Base-by-base conservation (phyloP, 2,797 vertebrate genomes). In the Nannoperca australis region DNA sequence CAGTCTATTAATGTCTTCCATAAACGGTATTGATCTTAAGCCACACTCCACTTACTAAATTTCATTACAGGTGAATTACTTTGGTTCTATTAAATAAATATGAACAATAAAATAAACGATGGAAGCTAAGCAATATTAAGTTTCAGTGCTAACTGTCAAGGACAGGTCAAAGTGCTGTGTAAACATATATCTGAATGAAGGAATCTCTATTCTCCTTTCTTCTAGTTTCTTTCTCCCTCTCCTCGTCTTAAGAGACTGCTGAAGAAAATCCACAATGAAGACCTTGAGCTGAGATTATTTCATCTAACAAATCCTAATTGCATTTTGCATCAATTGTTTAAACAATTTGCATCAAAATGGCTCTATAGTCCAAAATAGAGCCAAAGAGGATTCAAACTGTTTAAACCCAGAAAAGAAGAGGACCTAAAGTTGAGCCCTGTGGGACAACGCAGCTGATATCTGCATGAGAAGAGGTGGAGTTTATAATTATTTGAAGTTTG, bases 11-110 rank as follows among this genome's bases (percentile, higher is more conserved):
- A 83, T 67, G 64, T 74, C 45, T 83, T 75, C 77, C 82, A 85
- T 89, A 73, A 86, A 85, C 32, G 20, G 20, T 86, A 87, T 90
- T 85, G 90, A 90, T 88, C 73, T 75, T 47, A 62, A 86, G 69
- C 70, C 63, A 47, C 56, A 36, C 58, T 71, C 56, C 77, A 87
- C 77, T 87, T 81, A 81, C 72, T 66, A 77, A 73, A 89, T 90
- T 75, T 73, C 77, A 82, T 85, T 81, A 85, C 73, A 81, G 79
- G 54, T 77, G 73, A 83, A 76, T 80, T 73, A 76, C 78, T 80
- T 73, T 65, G 42, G 14, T 69, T 79, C 45, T 70, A 63, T 81
- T 70, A 60, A 73, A 70, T 75, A 73, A 76, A 83, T 72, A 67
- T 17, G 50, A 84, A 65, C 38, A 55, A 72, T 70, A 22, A 78